These are phyloP conservation scores for Hymenopus coronatus DNA, from an alignment of 2,888 invertebrate genomes.

Conservation along the genomic window DNA sequence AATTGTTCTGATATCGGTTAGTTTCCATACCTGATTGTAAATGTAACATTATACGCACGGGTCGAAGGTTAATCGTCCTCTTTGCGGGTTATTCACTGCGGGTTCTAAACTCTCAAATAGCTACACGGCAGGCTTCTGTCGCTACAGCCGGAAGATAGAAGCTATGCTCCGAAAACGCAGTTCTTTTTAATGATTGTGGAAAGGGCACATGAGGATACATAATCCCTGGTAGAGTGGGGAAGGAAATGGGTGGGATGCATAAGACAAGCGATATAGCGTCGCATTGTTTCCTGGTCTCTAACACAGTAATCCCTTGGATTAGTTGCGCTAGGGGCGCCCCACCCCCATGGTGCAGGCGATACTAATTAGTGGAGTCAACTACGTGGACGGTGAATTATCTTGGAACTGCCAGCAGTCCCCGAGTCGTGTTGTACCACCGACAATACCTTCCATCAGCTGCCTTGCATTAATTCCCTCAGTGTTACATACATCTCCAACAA, in stretches of 20 bases:
- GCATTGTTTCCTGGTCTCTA: neutral
- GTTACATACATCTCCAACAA: neutral
- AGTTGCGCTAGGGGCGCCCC: neutral
- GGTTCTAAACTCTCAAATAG: too few species aligned
- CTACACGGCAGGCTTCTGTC: too few species aligned
- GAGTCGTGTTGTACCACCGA: neutral
- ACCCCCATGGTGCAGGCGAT: neutral
- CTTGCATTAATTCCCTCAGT: neutral
- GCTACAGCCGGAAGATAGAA: too few species aligned
- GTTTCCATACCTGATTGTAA: too few species aligned
- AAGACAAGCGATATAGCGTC: neutral
- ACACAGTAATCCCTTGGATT: neutral
- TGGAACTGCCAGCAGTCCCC: neutral
- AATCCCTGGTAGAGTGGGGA: neutral
- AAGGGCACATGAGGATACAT: neutral
- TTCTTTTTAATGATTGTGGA: neutral
- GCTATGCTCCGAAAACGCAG: neutral
- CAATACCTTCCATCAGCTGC: neutral
- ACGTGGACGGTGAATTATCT: constrained; percentile 1
- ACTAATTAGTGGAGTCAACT: constrained; percentile 3
- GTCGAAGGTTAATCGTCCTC: too few species aligned
- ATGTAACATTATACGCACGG: too few species aligned
- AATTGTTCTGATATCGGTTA: too few species aligned
- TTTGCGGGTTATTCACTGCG: too few species aligned
- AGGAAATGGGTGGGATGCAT: neutral